Base-by-base conservation (phyloP, 1,140 invertebrate genomes). In the Zaprionus inermis region DNA sequence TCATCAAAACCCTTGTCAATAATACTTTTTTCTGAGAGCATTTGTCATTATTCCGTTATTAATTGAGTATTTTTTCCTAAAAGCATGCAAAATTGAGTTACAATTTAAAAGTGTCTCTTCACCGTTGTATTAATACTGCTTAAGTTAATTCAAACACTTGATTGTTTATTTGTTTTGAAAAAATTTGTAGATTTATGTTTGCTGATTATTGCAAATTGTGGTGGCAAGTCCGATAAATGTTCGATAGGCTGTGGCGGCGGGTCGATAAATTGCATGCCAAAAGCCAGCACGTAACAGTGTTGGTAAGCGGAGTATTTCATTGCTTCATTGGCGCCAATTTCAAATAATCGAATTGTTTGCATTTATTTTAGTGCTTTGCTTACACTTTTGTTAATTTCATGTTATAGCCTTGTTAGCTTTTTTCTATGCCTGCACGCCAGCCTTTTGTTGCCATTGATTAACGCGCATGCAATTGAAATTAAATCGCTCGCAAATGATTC, bases 381-480 rank as follows among this genome's bases (percentile, higher is more conserved):
- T 28, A 4, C 3, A 14, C 5, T 24, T 44, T 59, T 54, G 34
- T 20, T 32, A 46, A 36, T 68, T 68, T 22, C 30, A 41, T 51
- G 59, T 54, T 22, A n/a, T 67, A 22, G n/a, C 32, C 54, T 41
- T 38, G 11, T 5, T 49, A 41, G 12, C 9, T 18, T 51, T 52
- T 68, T 51, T 68, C 44, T 72, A 2, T 38, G 28, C 52, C 5
- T 28, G 24, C 11, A 32, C 20, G 22, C 22, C 55, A 74, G 63
- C 55, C 73, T 72, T 76, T 73, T 74, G 79, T 78, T 67, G 36
- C 38, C 71, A 74, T 89, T 88, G 83, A 88, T 88, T 89, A 89
- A 88, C 83, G 80, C 67, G 60, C 84, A 72, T 89, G 83, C 83
- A 83, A 89, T 89, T 88, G 73, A 88, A 88, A 88, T 88, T 89